phyloP scores from a whole-genome alignment of 2,888 invertebrate genomes.

The Augochlorella aurata region DNA sequence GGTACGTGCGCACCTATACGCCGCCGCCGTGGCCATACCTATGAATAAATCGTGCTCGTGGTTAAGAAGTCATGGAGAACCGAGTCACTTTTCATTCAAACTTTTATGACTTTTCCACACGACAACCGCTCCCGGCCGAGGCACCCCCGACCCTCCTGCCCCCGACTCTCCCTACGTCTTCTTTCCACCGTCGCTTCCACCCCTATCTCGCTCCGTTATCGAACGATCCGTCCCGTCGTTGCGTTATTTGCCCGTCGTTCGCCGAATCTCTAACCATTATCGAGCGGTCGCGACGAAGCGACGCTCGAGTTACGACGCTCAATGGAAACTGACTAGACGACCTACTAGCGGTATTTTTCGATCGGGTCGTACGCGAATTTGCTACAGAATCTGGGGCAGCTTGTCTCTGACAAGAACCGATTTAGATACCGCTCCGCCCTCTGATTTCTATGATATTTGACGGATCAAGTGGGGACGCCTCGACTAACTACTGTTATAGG shows the following conservation, averaged over 20 bases:
- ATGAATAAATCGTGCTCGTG: constrained; percentile 68
- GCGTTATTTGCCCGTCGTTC: constrained; percentile 11
- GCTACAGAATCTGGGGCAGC: too few relatives aligned
- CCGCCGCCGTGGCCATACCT: constrained; percentile 50
- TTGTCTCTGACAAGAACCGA: neutral
- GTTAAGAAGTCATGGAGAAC: constrained; percentile 67
- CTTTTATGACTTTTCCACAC: constrained; percentile 65
- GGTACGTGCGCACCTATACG: constrained; percentile 41
- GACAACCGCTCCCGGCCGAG: constrained; percentile 32
- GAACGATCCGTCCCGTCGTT: constrained; percentile 28
- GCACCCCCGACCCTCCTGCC: neutral
- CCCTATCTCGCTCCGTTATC: constrained; percentile 37
- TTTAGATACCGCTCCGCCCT: neutral
- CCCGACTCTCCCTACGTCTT: neutral
- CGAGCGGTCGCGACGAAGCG: constrained; percentile 22
- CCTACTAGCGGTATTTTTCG: neutral
- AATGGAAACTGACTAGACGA: neutral
- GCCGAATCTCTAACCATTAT: constrained; percentile 31
- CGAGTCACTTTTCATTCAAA: constrained; percentile 70
- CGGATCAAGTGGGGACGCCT: too few relatives aligned
- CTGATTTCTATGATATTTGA: neutral
- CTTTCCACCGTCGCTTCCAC: neutral
- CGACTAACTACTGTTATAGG: too few relatives aligned
- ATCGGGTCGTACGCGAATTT: neutral
- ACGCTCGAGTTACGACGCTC: constrained; percentile 24